These are phyloP conservation scores for Malthinus flaveolus DNA, from an alignment of 2,888 invertebrate genomes.

Conservation along the genomic window DNA sequence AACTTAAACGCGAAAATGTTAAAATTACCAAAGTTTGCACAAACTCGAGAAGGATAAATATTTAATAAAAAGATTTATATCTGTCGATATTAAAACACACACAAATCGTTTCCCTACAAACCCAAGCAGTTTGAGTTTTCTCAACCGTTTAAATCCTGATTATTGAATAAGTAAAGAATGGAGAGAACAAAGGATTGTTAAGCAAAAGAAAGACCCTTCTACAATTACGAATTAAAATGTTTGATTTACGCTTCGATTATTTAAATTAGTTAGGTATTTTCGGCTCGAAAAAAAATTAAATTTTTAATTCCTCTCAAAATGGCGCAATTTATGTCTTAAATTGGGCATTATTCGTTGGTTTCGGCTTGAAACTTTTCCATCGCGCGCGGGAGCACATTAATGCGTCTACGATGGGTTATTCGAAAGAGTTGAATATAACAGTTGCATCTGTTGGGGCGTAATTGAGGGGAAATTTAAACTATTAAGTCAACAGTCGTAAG, in stretches of 20 bases:
- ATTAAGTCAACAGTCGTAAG: too few relatives aligned
- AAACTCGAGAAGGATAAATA: constrained; percentile 18
- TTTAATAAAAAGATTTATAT: constrained; percentile 31
- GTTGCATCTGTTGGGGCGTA: too few relatives aligned
- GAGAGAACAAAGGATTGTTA: constrained; percentile 30
- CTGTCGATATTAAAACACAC: constrained; percentile 34
- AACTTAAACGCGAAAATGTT: too few relatives aligned
- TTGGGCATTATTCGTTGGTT: too few relatives aligned
- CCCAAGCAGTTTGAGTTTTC: constrained; percentile 32
- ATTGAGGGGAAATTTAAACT: too few relatives aligned
- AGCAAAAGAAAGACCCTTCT: constrained; percentile 31
- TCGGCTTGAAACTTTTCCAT: too few relatives aligned
- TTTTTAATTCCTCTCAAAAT: background rate
- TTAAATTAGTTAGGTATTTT: constrained; percentile 18
- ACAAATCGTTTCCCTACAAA: constrained; percentile 38
- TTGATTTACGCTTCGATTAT: constrained; percentile 38
- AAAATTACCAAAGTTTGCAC: too few relatives aligned
- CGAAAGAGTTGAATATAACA: too few relatives aligned
- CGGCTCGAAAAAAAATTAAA: background rate
- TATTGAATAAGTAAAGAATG: constrained; percentile 40
- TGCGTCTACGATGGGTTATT: too few relatives aligned
- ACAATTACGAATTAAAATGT: constrained; percentile 40
- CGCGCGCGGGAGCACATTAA: too few relatives aligned
- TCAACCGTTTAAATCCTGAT: constrained; percentile 39
- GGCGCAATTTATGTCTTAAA: too few relatives aligned